phyloP scores from a whole-genome alignment of 2,888 invertebrate species.

The Eretmocerus hayati region DNA sequence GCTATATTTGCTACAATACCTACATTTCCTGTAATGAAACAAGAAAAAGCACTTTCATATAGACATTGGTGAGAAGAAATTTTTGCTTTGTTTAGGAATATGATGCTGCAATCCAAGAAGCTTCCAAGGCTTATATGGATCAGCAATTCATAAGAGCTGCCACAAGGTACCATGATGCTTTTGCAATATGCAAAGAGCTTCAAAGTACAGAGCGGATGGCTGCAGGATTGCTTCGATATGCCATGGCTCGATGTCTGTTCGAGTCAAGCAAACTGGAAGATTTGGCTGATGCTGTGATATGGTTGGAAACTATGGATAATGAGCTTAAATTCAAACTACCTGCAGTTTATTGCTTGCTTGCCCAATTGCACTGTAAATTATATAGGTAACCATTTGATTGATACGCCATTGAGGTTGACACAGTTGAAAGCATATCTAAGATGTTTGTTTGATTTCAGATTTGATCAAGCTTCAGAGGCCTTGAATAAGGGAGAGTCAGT shows the following conservation, averaged over 20 bases:
- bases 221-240: conserved; percentile 24
- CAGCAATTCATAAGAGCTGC: neutral
- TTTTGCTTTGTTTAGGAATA: conserved; percentile 8
- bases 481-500: conserved; percentile 24
- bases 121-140: conserved; percentile 1
- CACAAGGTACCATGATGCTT: conserved; percentile 3
- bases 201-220: neutral
- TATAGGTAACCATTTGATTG: conserved; percentile 27
- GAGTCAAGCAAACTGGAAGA: conserved; percentile 24
- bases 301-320: conserved; percentile 24
- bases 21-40: no score
- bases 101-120: neutral
- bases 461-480: conserved; percentile 25
- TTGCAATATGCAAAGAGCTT: neutral
- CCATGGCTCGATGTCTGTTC: conserved; percentile 23
- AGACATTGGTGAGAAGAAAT: no score
- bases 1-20: no score
- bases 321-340: conserved; percentile 24
- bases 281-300: conserved; percentile 24
- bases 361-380: conserved; percentile 28
- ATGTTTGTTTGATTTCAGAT: conserved; percentile 23
- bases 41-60: no score
- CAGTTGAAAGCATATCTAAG: neutral
- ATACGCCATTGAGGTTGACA: neutral
- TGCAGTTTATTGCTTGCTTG: conserved; percentile 28